Conservation (phyloP, 2,113 vertebrate species). For the Ctenodactylus gundi region DNA sequence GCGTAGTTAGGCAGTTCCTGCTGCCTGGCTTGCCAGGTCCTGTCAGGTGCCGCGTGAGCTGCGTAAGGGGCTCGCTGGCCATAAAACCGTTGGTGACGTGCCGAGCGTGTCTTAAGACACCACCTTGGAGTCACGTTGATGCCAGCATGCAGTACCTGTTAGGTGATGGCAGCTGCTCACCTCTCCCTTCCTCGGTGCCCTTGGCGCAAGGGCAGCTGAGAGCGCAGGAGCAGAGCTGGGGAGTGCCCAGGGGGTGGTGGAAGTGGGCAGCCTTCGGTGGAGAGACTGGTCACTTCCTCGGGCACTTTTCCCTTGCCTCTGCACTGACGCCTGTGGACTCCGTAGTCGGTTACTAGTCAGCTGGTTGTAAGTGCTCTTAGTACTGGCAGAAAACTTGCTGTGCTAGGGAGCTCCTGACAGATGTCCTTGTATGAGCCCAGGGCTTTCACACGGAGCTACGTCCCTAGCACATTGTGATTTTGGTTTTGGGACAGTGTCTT, state of each 20-base stretch:
- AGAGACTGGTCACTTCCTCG: fast-evolving
- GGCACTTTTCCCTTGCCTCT: neutral
- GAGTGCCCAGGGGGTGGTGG: neutral
- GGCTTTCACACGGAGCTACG: too few relatives aligned
- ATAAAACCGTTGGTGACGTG: neutral
- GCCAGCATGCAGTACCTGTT: neutral
- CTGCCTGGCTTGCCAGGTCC: neutral
- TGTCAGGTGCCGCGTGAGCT: neutral
- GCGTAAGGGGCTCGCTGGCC: neutral
- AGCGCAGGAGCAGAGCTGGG: neutral
- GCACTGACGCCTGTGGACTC: neutral
- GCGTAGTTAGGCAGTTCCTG: neutral
- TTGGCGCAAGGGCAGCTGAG: neutral
- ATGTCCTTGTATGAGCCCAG: neutral
- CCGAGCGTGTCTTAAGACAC: neutral
- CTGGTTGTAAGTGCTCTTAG: too few relatives aligned
- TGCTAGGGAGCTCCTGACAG: neutral
- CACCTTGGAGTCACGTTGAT: neutral
- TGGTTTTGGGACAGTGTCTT: too few relatives aligned
- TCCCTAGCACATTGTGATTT: too few relatives aligned
- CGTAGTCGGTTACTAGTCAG: too few relatives aligned
- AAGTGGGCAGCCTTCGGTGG: neutral
- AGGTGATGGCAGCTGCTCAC: fast-evolving
- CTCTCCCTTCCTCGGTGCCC: neutral
- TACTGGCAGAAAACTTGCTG: too few relatives aligned